Percentiles rank a stretch among this genome's conserved stretches.
Evolutionary conservation across 2,113 vertebrate genomes (phyloP).

Genomic region (Labeo catla): DNA sequence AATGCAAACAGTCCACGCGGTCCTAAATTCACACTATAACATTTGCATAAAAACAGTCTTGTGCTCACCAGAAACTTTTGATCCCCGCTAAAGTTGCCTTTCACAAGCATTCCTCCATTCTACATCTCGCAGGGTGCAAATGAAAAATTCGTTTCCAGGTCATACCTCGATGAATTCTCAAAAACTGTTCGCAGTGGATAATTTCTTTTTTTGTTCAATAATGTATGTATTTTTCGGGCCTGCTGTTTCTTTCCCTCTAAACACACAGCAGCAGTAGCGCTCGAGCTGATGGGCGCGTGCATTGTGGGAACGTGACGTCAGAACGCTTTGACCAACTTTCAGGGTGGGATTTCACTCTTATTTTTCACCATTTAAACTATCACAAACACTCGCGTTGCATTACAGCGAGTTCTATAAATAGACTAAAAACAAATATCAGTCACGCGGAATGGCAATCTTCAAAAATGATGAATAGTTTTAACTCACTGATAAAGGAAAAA

Average conservation of each 20-base stretch:
- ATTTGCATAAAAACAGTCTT: slow-evolving; percentile 4
- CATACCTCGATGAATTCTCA: slow-evolving; percentile 29
- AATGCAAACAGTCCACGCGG: slow-evolving; percentile 5
- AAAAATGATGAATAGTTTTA: neutral
- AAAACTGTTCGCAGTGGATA: slow-evolving; percentile 49
- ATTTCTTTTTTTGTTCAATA: slow-evolving; percentile 65
- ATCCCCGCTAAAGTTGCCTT: slow-evolving; percentile 35
- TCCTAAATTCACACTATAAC: neutral
- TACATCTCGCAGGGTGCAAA: neutral
- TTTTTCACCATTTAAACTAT: slow-evolving; percentile 19
- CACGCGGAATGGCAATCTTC: neutral
- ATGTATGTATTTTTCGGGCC: slow-evolving; percentile 71
- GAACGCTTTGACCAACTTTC: slow-evolving; percentile 18
- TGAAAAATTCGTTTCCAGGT: neutral
- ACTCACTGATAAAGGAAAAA: neutral
- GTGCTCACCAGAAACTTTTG: slow-evolving; percentile 56
- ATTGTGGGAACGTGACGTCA: slow-evolving; percentile 84
- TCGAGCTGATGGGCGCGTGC: slow-evolving; percentile 70
- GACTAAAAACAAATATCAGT: neutral
- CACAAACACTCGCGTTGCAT: neutral
- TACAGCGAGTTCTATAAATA: neutral
- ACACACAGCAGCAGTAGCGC: slow-evolving; percentile 65
- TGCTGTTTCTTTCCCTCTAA: slow-evolving; percentile 65
- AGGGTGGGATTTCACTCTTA: slow-evolving; percentile 41
- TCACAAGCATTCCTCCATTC: slow-evolving; percentile 25